Evolutionary conservation across 2,113 vertebrate genomes (phyloP).

Genomic region (Oreochromis spilurus): DNA sequence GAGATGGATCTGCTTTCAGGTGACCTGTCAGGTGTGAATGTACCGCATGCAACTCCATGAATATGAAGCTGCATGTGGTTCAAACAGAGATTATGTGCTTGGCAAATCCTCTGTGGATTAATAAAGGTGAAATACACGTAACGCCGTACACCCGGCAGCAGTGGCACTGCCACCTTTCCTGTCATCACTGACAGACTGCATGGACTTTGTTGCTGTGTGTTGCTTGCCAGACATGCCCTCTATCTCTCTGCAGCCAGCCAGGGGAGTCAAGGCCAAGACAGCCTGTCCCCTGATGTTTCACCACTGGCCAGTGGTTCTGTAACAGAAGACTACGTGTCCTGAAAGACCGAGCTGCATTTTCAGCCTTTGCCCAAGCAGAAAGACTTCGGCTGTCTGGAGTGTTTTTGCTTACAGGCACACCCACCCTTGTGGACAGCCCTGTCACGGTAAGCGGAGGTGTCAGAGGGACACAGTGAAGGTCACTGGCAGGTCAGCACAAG

Average conservation of each 20-base stretch:
- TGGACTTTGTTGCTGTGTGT: background rate
- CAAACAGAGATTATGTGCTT: conserved; percentile 5
- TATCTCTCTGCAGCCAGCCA: background rate
- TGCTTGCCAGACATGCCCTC: background rate
- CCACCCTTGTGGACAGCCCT: conserved; percentile 10
- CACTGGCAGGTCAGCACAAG: background rate
- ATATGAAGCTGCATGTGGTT: conserved; percentile 1
- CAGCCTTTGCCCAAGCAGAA: background rate
- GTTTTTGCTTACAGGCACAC: background rate
- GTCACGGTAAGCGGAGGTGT: background rate
- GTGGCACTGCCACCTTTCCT: background rate
- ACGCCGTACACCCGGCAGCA: background rate
- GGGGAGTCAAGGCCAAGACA: background rate
- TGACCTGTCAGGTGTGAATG: conserved; percentile 9
- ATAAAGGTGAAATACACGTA: conserved; percentile 26
- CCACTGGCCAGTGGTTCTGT: background rate
- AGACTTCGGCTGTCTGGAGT: background rate
- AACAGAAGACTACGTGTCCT: background rate
- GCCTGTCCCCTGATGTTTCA: background rate
- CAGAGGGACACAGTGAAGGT: background rate
- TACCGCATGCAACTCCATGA: background rate
- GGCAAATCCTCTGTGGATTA: background rate
- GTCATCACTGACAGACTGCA: background rate
- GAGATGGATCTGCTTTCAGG: background rate
- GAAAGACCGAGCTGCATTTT: background rate